phyloP scores from a whole-genome alignment of 2,113 vertebrate species.

The Danionella cerebrum region DNA sequence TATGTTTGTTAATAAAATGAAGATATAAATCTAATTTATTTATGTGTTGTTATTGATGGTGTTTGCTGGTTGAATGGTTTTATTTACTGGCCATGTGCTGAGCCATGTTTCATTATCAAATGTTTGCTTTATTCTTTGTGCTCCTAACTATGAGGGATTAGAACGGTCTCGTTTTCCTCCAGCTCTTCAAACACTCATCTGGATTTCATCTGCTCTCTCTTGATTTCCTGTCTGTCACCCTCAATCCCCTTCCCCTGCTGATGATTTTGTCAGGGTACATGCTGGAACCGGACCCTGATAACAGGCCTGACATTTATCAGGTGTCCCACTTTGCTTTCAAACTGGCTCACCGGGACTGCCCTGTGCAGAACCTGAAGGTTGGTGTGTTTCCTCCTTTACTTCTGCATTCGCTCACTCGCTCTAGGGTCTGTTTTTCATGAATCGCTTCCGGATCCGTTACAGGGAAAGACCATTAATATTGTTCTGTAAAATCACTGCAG shows the following conservation, averaged over 20 bases:
- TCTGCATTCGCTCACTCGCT: background rate
- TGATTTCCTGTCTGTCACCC: background rate
- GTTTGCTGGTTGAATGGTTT: no score
- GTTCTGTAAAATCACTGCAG: no score
- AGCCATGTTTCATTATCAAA: no score
- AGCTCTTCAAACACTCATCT: background rate
- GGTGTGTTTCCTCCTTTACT: slow-evolving; percentile 33
- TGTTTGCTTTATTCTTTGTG: no score
- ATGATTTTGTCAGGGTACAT: slow-evolving; percentile 76
- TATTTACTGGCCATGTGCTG: no score
- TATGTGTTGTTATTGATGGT: no score
- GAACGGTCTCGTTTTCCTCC: background rate
- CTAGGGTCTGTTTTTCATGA: no score
- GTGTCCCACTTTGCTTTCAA: slow-evolving; percentile 94
- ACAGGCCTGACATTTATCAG: slow-evolving; percentile 94
- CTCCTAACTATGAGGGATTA: no score
- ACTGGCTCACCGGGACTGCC: slow-evolving; percentile 82
- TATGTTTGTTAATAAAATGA: no score
- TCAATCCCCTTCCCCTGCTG: background rate
- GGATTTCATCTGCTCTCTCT: background rate
- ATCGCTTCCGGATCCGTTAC: no score
- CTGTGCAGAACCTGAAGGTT: slow-evolving; percentile 89
- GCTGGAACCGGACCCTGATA: slow-evolving; percentile 94
- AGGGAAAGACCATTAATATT: no score
- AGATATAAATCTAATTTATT: no score